Evolutionary conservation across 1,140 invertebrate species (phyloP).

Genomic region (Triops longicaudatus): DNA sequence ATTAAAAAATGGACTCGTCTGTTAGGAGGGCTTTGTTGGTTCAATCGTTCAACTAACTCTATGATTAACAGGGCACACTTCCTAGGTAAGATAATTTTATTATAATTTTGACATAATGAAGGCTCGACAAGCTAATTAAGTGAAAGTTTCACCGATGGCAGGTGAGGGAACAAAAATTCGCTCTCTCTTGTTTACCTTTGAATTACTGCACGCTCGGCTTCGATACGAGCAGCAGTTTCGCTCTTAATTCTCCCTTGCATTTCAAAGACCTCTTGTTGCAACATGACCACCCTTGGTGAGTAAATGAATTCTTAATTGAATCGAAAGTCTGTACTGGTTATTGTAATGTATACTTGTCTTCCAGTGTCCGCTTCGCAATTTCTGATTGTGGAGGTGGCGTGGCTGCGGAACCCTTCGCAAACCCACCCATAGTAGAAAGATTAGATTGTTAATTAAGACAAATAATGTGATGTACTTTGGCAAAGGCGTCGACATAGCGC

Average conservation of each 20-base stretch:
- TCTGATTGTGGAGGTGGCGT: not conserved
- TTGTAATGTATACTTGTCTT: not conserved
- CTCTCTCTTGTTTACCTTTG: not conserved
- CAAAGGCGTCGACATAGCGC: not conserved
- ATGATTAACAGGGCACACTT: no score
- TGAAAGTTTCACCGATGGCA: not conserved
- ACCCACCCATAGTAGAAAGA: not conserved
- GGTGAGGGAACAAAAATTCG: not conserved
- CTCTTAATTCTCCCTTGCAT: not conserved
- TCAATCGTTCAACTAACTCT: no score
- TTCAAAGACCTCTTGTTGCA: constrained; percentile 8
- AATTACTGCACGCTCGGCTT: not conserved
- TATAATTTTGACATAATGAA: no score
- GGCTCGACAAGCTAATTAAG: not conserved
- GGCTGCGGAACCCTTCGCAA: not conserved
- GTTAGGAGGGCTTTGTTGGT: not conserved
- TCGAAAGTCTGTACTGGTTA: not conserved
- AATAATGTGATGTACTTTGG: not conserved
- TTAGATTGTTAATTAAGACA: not conserved
- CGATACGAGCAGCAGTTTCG: not conserved
- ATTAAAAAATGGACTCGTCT: not conserved
- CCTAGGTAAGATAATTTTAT: no score
- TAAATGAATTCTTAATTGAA: not conserved
- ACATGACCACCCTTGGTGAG: not conserved
- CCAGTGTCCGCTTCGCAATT: not conserved